phyloP scores from a whole-genome alignment of 1,140 invertebrate genomes.

The Galleria mellonella region DNA sequence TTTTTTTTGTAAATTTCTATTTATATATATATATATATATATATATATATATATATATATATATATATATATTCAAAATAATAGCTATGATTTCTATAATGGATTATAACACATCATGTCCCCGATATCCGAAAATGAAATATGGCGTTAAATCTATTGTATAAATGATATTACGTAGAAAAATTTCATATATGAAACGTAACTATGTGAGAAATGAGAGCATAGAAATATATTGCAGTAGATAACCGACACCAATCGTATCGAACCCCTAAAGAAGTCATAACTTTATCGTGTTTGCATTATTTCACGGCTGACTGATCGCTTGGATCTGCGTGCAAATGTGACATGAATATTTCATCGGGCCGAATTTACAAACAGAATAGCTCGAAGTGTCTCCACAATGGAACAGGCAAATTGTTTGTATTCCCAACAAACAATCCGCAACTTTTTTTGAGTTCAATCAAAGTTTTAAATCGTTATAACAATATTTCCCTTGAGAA shows the following conservation, averaged over 20 bases:
- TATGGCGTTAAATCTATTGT: too few species aligned
- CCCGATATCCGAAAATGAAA: conserved; percentile 1
- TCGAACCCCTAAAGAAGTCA: conserved; percentile 42
- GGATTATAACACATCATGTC: too few species aligned
- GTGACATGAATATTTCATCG: conserved; percentile 48
- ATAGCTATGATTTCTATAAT: too few species aligned
- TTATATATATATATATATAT: too few species aligned
- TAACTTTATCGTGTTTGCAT: conserved; percentile 67
- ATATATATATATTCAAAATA: too few species aligned
- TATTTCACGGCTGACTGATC: conserved; percentile 58
- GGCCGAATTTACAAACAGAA: conserved; percentile 32
- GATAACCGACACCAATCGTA: conserved; percentile 16
- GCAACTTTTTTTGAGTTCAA: conserved; percentile 2
- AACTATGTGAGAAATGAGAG: conserved; percentile 7
- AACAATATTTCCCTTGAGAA: too few species aligned
- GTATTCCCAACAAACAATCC: neutral
- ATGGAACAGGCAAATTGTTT: conserved; percentile 8
- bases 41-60: too few species aligned
- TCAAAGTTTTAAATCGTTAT: conserved; percentile 3
- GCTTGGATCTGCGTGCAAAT: conserved; percentile 45
- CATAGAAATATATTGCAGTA: conserved; percentile 12
- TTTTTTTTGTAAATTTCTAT: too few species aligned
- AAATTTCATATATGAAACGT: conserved; percentile 4
- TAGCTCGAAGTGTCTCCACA: conserved; percentile 16
- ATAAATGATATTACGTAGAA: neutral